phyloP scores from a whole-genome alignment of 2,797 vertebrate genomes.

The Etheostoma perlongum region DNA sequence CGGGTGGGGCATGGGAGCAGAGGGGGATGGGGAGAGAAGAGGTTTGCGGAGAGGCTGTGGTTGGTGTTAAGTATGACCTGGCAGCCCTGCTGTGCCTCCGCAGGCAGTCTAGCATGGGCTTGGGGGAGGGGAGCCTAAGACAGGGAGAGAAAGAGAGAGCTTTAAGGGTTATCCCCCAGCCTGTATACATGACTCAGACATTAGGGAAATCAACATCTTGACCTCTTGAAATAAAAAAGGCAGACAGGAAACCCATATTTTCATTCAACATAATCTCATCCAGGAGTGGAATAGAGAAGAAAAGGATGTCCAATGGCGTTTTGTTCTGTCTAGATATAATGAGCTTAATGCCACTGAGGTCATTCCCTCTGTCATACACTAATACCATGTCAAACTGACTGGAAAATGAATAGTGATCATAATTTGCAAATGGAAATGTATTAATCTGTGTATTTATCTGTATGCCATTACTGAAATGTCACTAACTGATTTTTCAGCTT shows the following conservation, averaged over 20 bases:
- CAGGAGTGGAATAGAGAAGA: conserved; percentile 38
- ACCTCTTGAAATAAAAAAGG: conserved; percentile 41
- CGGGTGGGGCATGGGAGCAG: conserved; percentile 67
- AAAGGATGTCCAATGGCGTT: conserved; percentile 40
- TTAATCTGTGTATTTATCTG: conserved; percentile 36
- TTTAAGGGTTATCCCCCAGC: conserved; percentile 35
- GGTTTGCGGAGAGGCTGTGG: conserved; percentile 61
- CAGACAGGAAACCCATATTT: conserved; percentile 20
- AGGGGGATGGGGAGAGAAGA: conserved; percentile 37
- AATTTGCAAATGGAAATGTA: conserved; percentile 36
- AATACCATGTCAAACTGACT: conserved; percentile 47
- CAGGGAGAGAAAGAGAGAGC: conserved; percentile 49
- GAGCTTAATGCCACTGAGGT: conserved; percentile 73
- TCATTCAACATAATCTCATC: conserved; percentile 47
- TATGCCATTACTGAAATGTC: conserved; percentile 31
- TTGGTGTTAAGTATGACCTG: conserved; percentile 76
- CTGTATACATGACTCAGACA: conserved; percentile 72
- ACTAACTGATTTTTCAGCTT: conserved; percentile 11
- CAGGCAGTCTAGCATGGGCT: conserved; percentile 60
- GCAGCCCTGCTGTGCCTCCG: conserved; percentile 69
- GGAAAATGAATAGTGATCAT: conserved; percentile 41
- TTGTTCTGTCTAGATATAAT: conserved; percentile 72
- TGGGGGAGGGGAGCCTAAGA: conserved; percentile 37
- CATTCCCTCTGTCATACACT: conserved; percentile 34
- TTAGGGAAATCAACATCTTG: conserved; percentile 56